Evolutionary conservation across 2,113 vertebrate genomes (phyloP), one percentile per base, ranked within the genome.

Genomic region (Callithrix jacchus): DNA sequence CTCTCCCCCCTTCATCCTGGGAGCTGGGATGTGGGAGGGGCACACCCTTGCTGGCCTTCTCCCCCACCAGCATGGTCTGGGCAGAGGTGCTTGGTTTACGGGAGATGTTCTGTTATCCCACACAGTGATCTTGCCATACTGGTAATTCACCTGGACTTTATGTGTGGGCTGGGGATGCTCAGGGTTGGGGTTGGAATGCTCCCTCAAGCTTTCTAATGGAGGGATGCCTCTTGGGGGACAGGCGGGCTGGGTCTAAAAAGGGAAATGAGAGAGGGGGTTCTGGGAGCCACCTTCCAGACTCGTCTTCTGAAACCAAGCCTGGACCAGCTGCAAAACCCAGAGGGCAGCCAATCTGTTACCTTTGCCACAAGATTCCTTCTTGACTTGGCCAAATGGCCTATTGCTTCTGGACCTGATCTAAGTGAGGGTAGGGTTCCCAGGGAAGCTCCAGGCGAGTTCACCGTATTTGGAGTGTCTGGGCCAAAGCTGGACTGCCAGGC

Each of bases 401-500:
- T 47, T 49, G 8, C 40, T 40, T 56, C 32, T 6, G 80, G 18
- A 25, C 14, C 40, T 47, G 13, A 0, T 56, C 37, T 87, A 6
- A 4, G 45, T 10, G 52, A 58, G 35, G 20, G 68, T 0, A 30
- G 68, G 49, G 52, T 20, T 68, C 32, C 4, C 12, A 11, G 45
- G 68, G 3, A 84, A 49, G 35, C 18, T 12, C 42, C 81, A 14
- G 32, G 35, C 52, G 30, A 58, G 56, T 9, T 58, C 56, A 30
- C 61, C 6, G 12, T 64, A 32, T 30, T 64, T 64, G 30, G 27
- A 35, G 64, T 42, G 27, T 25, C 37, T 21, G 49, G 17, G 17
- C 30, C 32, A 1, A 47, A 58, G 12, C 35, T 71, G 16, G 1
- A 6, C 25, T 7, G 21, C 37, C 5, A 0, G 1, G 56, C 40